Percentiles rank a stretch among this genome's conserved stretches.
Conservation (phyloP, 2,113 vertebrate genomes). For the Rousettus leschenaultii region DNA sequence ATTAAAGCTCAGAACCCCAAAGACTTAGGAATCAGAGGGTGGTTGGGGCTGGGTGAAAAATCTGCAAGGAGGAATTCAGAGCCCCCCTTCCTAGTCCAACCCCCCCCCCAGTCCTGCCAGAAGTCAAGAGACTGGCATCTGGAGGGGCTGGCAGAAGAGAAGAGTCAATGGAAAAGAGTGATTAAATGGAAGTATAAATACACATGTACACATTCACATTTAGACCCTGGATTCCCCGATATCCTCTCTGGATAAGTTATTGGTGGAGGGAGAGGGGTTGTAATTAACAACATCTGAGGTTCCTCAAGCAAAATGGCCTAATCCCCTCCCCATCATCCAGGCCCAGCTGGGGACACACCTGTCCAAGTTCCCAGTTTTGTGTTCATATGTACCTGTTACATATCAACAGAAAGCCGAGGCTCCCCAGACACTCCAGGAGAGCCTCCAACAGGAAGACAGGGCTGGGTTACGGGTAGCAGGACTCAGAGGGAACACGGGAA, state of each 20-base stretch:
- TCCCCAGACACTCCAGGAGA: not conserved
- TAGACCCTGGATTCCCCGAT: not conserved
- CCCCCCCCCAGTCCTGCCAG: not conserved
- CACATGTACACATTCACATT: not conserved
- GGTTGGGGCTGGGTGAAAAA: not conserved
- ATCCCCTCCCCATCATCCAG: not conserved
- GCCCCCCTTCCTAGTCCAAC: not conserved
- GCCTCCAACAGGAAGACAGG: not conserved
- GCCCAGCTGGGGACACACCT: too few species aligned
- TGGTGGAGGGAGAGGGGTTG: too few species aligned
- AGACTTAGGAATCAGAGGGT: not conserved
- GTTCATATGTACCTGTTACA: not conserved
- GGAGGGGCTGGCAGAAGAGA: not conserved
- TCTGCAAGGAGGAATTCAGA: not conserved
- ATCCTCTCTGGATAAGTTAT: not conserved
- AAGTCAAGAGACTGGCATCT: not conserved
- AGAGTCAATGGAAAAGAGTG: not conserved
- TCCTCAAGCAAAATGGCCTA: not conserved
- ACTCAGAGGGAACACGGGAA: not conserved
- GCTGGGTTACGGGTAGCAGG: not conserved
- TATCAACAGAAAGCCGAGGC: not conserved
- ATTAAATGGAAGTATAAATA: not conserved
- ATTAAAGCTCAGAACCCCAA: conserved; percentile 55
- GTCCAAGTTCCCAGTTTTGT: not conserved
- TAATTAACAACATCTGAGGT: not conserved